Evolutionary conservation across 2,888 invertebrate species (phyloP), one percentile per base, ranked within the genome.

Genomic region (Choristoneura rosaceana): DNA sequence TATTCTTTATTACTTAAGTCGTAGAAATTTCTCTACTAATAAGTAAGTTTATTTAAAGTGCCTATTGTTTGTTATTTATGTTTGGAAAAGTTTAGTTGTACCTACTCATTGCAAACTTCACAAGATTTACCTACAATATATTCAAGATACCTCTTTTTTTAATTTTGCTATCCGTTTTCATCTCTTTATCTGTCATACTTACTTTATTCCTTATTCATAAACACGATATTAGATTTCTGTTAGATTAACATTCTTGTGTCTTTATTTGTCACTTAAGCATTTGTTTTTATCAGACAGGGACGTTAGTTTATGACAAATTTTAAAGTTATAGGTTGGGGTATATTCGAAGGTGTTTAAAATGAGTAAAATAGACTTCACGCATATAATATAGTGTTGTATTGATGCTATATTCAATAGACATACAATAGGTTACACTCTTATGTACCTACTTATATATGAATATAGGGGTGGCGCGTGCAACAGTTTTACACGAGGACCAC

Each of bases 401-500:
- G 4, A 4, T 45, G 0, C 25, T 2, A 25, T 5, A 38, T 62
- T 55, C 33, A 55, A 61, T 66, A 62, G 60, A 66, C 60, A 41
- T 38, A 70, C 65, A 71, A 62, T 66, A 71, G 61, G 61, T 25
- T 52, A 15, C 43, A 62, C 25, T 17, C 62, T 12, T 33, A 45
- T 45, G 45, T 61, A 67, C 55, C 60, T 45, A 25, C 64, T 64
- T 69, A 74, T 76, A 69, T 76, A 76, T 74, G 78, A 85, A 89
- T 75, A 90, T 91, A 90, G 81, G 91, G 90, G 90, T 83, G 88
- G 84, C 88, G 86, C 91, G 93, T 92, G 93, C 91, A 90, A 93
- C 93, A 93, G 92, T 93, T 93, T 93, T 91, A 84, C 84, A 89
- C 82, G 87, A 93, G 90, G 82, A 87, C 90, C 88, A 87, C 83